These are phyloP conservation scores for Drosophila helvetica DNA, from an alignment of 2,888 invertebrate genomes.

Conservation along the genomic window DNA sequence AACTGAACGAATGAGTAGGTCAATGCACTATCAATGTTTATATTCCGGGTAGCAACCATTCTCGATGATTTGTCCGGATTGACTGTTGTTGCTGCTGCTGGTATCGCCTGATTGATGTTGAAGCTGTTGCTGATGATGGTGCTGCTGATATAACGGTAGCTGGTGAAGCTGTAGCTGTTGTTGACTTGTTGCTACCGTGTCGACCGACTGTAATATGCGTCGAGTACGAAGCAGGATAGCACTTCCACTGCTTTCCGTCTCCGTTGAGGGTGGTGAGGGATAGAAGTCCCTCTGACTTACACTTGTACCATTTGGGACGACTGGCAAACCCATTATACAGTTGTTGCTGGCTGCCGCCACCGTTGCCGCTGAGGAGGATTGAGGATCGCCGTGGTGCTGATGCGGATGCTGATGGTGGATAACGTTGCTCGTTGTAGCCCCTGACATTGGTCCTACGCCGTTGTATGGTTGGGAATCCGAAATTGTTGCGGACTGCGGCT, in stretches of 20 bases:
- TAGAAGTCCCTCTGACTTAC: conserved; percentile 85
- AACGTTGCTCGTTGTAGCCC: conserved; percentile 85
- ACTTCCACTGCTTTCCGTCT: conserved; percentile 86
- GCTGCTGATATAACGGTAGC: conserved; percentile 60
- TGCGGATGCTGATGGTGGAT: conserved; percentile 85
- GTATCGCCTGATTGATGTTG: conserved; percentile 83
- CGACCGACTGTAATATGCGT: conserved; percentile 74
- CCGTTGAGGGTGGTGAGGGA: conserved; percentile 85
- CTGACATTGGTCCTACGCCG: conserved; percentile 86
- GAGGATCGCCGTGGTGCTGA: conserved; percentile 84
- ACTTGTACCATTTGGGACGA: conserved; percentile 84
- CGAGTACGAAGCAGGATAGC: conserved; percentile 83
- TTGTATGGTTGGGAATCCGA: conserved; percentile 85
- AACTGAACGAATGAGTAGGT: conserved; percentile 39
- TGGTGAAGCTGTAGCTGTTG: conserved; percentile 78
- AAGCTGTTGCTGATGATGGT: conserved; percentile 63
- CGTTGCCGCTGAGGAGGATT: conserved; percentile 78
- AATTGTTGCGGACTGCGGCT: conserved; percentile 83
- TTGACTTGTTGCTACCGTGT: conserved; percentile 75
- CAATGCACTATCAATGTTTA: conserved; percentile 88
- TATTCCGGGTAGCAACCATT: conserved; percentile 89
- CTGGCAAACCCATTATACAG: conserved; percentile 79
- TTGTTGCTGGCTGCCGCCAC: conserved; percentile 72
- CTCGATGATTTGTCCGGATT: conserved; percentile 86
- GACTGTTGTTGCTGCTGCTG: conserved; percentile 83